These are phyloP conservation scores for Acanthiza pusilla DNA, from an alignment of 2,797 vertebrate species.

Conservation along the genomic window DNA sequence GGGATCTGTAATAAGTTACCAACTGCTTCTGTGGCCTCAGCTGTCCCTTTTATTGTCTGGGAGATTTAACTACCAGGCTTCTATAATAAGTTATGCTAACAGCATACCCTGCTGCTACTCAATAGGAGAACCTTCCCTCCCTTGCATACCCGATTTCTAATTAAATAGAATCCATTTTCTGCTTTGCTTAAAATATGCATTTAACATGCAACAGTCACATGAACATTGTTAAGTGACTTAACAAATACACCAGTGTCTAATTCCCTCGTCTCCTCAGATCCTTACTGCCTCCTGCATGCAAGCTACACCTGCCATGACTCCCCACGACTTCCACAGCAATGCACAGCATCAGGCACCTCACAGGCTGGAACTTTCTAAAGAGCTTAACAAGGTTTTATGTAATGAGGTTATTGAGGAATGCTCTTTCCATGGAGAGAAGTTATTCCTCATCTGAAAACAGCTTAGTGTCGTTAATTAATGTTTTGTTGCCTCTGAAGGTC, in stretches of 20 bases:
- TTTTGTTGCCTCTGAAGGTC: background rate
- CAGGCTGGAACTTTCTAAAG: background rate
- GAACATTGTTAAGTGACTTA: conserved; percentile 12
- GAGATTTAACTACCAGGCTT: background rate
- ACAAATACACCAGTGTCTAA: background rate
- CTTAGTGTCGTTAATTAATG: background rate
- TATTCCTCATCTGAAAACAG: background rate
- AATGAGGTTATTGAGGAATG: conserved; percentile 16
- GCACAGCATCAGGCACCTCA: background rate
- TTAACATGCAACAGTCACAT: background rate
- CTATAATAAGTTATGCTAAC: conserved; percentile 2
- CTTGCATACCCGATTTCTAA: conserved; percentile 13
- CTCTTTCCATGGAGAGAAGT: conserved; percentile 28
- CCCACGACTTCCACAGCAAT: background rate
- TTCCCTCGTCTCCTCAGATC: background rate
- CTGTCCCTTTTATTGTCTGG: background rate
- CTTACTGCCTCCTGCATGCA: background rate
- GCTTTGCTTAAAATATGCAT: background rate
- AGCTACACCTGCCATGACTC: background rate
- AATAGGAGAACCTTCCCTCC: background rate
- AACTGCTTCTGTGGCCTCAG: background rate
- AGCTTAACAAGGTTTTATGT: conserved; percentile 33
- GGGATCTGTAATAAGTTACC: background rate
- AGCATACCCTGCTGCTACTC: background rate
- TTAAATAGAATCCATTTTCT: conserved; percentile 30